A percentile compares a stretch with the other conserved stretches of the same genome.
These are phyloP conservation scores for Hyles lineata DNA, from an alignment of 2,888 invertebrate genomes.

Conservation along the genomic window DNA sequence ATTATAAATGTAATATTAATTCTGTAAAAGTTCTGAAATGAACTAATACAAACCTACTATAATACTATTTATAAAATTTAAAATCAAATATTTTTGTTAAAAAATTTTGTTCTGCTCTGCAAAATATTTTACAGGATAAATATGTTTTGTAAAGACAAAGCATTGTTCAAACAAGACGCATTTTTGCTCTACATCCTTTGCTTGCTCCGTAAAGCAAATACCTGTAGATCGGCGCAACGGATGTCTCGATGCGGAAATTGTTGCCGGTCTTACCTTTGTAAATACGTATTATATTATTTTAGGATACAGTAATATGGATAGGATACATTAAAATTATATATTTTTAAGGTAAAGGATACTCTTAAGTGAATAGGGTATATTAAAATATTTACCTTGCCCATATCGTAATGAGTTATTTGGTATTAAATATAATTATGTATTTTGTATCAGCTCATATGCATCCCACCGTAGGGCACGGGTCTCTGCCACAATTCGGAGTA, in stretches of 20 bases:
- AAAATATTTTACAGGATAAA: background rate
- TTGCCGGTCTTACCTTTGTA: background rate
- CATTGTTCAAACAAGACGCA: conserved; percentile 4
- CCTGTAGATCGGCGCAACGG: background rate
- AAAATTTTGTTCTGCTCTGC: background rate
- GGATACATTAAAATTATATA: background rate
- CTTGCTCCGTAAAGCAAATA: conserved; percentile 5
- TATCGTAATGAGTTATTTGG: too few relatives aligned
- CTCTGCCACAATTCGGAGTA: too few relatives aligned
- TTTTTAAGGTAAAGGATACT: background rate
- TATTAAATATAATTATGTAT: too few relatives aligned
- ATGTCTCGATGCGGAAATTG: conserved; percentile 3
- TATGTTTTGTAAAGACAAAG: background rate
- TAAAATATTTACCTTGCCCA: background rate
- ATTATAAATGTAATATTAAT: too few relatives aligned
- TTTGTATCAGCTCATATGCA: too few relatives aligned
- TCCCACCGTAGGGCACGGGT: too few relatives aligned
- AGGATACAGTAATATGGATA: background rate
- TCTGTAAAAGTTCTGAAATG: too few relatives aligned
- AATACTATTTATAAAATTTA: too few relatives aligned
- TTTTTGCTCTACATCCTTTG: background rate
- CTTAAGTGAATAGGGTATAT: too few relatives aligned
- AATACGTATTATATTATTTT: background rate
- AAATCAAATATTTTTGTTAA: too few relatives aligned
- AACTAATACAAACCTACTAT: too few relatives aligned